Evolutionary conservation across 2,888 invertebrate genomes (phyloP), one percentile per base, ranked within the genome.

Genomic region (Xylota segnis): DNA sequence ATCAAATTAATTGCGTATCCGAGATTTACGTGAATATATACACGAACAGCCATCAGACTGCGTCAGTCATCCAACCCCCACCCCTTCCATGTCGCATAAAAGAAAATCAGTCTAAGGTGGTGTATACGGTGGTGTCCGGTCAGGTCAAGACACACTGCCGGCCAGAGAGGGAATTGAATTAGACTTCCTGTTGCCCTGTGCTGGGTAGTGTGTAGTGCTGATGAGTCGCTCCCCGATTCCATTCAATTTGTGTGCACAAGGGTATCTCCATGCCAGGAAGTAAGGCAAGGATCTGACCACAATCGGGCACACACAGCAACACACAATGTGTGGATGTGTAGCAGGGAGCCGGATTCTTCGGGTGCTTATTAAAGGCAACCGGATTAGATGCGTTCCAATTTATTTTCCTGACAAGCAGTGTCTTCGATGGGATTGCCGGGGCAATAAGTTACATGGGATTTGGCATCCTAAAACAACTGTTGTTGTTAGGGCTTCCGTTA

Each of bases 1-100:
- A 82, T 86, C 86, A 86, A 86, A 86, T 86, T 86, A 86, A 86
- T 86, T 86, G 82, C 72, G 63, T 81, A 82, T 18, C 76, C 43
- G 71, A 76, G 81, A 76, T 71, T 78, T 78, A 71, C 61, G 78
- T 63, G 78, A 43, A 43, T 18, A 18, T 34, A 61, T n/a, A 43
- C 40, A n/a, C n/a, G n/a, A n/a, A n/a, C n/a, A n/a, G 4, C 40
- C 32, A 23, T 54, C 27, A 27, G 54, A 12, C 34, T 27, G 45
- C 50, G 50, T 18, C 29, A 52, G 29, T 61, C 43, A 37, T 5
- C 34, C 40, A 14, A 12, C 0, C n/a, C 32, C 45, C 4, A 4
- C 14, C 12, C 32, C 5, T 3, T 29, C 10, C 37, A 10, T 37
- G 23, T 32, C 5, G 34, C 5, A 40, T 6, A 50, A 63, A 47